Base-by-base conservation (phyloP, 2,113 vertebrate genomes). In the Onychostoma macrolepis region DNA sequence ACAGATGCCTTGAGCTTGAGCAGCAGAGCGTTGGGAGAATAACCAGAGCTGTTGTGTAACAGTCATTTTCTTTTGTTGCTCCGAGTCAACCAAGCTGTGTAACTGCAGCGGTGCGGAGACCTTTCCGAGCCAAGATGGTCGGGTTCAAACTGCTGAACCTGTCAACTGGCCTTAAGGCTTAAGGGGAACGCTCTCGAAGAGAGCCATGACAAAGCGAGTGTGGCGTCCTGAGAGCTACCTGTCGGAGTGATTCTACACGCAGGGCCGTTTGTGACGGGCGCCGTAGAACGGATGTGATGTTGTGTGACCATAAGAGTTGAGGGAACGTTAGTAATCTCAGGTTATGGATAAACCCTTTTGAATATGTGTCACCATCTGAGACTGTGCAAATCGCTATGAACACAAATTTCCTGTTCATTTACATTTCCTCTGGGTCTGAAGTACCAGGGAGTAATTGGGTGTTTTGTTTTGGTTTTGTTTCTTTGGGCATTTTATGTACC, bases 1-100 rank as follows among this genome's bases (percentile, higher is more conserved):
- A 90, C 85, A 30, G 56, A 91, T 84, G 89, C 92, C 88, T 82
- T 72, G 56, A 85, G 89, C 81, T 92, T 89, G 91, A 93, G 90
- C 88, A 82, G 89, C 86, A 88, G 91, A 87, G 84, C 76, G 86
- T 82, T 53, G 13, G 84, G 69, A 91, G 86, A 91, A 92, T 87
- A 87, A 90, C 91, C 90, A 77, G 41, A 83, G 72, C 43, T 83
- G 65, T 87, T 91, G 86, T 85, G 91, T 89, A 33, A 10, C 72
- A 91, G 61, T 88, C 79, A 75, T 75, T 83, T 45, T 75, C 81
- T 83, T 33, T 85, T 80, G 33, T 30, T 58, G 83, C 87, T 67
- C 79, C 63, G 56, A 38, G 75, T 83, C 36, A 75, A 88, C 63
- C 79, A 28, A 86, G 85, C 24, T 69, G 48, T 17, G 26, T 61